Base-by-base conservation (phyloP, 2,797 vertebrate genomes). In the Erethizon dorsatum region DNA sequence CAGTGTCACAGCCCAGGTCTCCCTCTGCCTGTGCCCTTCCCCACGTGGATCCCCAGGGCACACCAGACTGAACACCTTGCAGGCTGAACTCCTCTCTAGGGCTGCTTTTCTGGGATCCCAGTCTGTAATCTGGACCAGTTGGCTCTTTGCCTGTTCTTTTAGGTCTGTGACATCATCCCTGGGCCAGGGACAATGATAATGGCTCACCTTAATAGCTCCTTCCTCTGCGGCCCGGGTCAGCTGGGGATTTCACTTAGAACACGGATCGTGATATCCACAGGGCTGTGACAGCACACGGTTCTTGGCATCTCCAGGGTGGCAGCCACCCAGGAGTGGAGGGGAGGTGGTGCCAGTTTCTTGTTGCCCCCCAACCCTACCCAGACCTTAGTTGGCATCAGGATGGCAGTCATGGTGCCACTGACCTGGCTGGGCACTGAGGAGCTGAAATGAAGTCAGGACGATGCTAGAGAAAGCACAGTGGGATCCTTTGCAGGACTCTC, bases 321-420 rank as follows among this genome's bases (percentile, higher is more conserved):
- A 20, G 20, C 13, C 8, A 2, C 1, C 0, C 0, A 63, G 75
- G 24, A 31, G 26, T 22, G 20, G 47, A 79, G n/a, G 18, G 65
- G 71, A 47, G 61, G 57, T 33, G 15, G 15, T 13, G 33, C 69
- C 37, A n/a, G 4, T 37, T 84, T 75, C 80, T 94, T 13, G 4
- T 2, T 1, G 28, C 5, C 2, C 6, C 12, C 22, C 20, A 41
- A 10, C 2, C 73, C 14, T 15, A 3, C 41, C 24, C 41, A 20
- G 65, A 15, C 33, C n/a, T 6, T 20, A 15, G n/a, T 71, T 89
- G 79, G 41, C 26, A 3, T 88, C 83, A 14, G 59, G 90, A 7
- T 82, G 12, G 61, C 41, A 69, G 56, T 90, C 37, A 15, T 6
- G 54, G 84, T 45, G 33, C 71, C 69, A 2, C 83, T 61, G 47